Evolutionary conservation across 37 sponge, comb jelly and placozoan genomes (phyloP), one percentile per base, ranked within the genome.

Genomic region (Ephydatia muelleri): DNA sequence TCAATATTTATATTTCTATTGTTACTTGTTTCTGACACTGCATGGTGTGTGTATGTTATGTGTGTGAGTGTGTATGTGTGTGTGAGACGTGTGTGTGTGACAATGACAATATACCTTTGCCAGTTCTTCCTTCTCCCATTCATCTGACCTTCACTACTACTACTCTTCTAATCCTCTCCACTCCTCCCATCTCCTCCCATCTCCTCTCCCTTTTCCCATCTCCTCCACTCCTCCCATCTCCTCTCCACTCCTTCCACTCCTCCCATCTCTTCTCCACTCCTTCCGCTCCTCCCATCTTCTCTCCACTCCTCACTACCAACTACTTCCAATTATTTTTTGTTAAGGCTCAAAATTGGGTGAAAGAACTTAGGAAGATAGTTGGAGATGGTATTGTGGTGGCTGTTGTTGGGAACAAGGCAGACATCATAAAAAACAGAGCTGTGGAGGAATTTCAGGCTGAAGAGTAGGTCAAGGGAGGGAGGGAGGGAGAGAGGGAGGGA

Each of bases 391-490:
- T 93, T 22, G 76, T 78, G 25, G 68, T 96, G 26, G 47, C 82
- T 21, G 88, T 96, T 23, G 96, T 93, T 37, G 95, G 95, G 4
- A 96, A 96, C 85, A 96, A 96, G 85, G 91, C 73, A 8, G 96
- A 96, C 72, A 33, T 93, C 79, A 93, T 93, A 64, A 91, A 93
- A 70, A 84, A 96, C 73, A 93, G 94, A 83, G 78, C 65, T 35
- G 90, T 96, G 25, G 30, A 57, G 35, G 78, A 78, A 22, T 65
- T 69, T 21, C 85, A 85, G 29, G 96, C 94, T 30, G 49, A 84
- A 71, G 85, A 92, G 96, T 96, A 86, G 76, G 91, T 75, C 34
- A 1, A 2, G 1, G 16, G 57, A 21, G 57, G 16, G 1, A 21
- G 9, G 57, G 57, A 1, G 9, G 57, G 43, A 3, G 6, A 43